phyloP scores from a whole-genome alignment of 2,888 invertebrate genomes.

The Diarsia dahlii region DNA sequence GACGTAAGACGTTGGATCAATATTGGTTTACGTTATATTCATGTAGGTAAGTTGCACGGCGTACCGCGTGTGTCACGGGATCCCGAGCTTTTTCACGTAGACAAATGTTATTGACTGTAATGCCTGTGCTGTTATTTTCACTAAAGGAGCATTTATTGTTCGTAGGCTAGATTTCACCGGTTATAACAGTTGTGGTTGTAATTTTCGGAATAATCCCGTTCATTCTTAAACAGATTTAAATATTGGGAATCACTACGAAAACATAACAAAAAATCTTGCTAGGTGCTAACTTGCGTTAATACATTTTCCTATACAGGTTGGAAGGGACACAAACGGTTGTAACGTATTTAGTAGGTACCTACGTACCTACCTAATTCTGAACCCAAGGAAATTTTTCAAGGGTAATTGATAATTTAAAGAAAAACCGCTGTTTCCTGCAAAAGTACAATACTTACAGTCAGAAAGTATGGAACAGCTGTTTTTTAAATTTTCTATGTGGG shows the following conservation, averaged over 20 bases:
- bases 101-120: constrained; percentile 5
- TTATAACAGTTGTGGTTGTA: not conserved
- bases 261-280: not conserved
- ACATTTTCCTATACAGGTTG: constrained; percentile 5
- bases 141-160: not conserved
- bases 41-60: constrained; percentile 47
- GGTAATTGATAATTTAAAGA: too few species aligned
- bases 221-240: not conserved
- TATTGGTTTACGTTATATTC: constrained; percentile 69
- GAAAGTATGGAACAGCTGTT: not conserved
- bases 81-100: constrained; percentile 27
- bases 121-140: not conserved
- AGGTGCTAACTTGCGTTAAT: constrained; percentile 22
- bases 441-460: not conserved
- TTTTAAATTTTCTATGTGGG: too few species aligned
- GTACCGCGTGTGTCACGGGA: constrained; percentile 30
- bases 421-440: too few species aligned
- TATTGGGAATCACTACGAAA: not conserved
- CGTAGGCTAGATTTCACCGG: not conserved
- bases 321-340: not conserved
- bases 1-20: constrained; percentile 78
- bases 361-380: too few species aligned
- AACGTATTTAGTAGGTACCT: not conserved
- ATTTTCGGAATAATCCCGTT: not conserved
- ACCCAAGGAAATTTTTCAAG: too few species aligned